These are phyloP conservation scores for Notolepis coatsorum DNA, from an alignment of 2,797 vertebrate species.

Conservation along the genomic window DNA sequence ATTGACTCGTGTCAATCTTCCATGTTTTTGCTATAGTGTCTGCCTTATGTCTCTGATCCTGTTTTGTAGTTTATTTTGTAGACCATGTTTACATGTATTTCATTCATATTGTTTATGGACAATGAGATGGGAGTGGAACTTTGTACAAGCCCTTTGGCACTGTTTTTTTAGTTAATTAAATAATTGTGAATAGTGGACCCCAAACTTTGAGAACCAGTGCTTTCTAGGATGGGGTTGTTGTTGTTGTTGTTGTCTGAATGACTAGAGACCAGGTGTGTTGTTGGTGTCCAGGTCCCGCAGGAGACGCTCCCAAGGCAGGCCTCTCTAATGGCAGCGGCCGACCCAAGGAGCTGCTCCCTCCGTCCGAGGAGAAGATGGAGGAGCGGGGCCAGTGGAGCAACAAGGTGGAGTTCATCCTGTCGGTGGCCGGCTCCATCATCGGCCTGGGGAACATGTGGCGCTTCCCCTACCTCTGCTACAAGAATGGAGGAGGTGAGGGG, in stretches of 20 bases:
- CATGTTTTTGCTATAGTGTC: no score
- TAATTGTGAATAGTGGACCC: neutral
- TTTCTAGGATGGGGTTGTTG: no score
- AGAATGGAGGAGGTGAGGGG: constrained; percentile 93
- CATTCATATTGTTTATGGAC: no score
- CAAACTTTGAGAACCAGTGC: neutral
- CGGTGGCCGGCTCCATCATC: constrained; percentile 92
- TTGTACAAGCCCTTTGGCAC: no score
- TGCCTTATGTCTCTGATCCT: no score
- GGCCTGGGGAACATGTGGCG: constrained; percentile 96
- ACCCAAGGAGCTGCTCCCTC: constrained; percentile 34
- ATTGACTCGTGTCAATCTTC: no score
- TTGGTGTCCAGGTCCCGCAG: no score
- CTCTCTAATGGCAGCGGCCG: constrained; percentile 46
- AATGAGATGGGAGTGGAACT: no score
- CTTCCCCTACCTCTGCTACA: constrained; percentile 97
- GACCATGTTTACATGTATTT: no score
- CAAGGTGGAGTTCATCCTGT: constrained; percentile 92
- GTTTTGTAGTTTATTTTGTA: no score
- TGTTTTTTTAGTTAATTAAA: neutral
- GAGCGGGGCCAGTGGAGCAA: constrained; percentile 94
- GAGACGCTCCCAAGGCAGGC: constrained; percentile 51
- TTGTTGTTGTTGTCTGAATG: no score
- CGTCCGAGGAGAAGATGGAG: constrained; percentile 79
- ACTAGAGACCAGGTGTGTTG: no score